These are phyloP conservation scores for Ceratosolen solmsi DNA, from an alignment of 1,140 invertebrate species.

Conservation along the genomic window DNA sequence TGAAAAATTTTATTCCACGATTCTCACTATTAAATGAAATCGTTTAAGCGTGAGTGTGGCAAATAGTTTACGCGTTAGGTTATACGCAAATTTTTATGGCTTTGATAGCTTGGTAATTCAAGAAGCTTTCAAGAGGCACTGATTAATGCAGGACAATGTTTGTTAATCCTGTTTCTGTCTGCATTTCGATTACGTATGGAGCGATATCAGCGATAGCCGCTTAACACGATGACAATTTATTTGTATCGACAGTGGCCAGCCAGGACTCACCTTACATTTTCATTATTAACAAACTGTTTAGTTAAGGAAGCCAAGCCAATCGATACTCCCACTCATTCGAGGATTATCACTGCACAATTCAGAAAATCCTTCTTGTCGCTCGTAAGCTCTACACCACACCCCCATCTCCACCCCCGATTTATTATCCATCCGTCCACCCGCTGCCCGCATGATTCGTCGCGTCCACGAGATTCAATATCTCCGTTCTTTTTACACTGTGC, in stretches of 20 bases:
- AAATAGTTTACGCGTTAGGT: neutral
- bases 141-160: neutral
- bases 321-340: no score
- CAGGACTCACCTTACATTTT: no score
- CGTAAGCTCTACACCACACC: no score
- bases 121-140: neutral
- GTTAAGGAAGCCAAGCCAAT: no score
- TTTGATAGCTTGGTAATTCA: neutral
- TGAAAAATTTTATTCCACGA: neutral
- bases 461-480: neutral
- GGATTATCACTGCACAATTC: no score
- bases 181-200: neutral
- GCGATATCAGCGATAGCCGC: neutral
- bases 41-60: neutral
- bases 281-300: neutral
- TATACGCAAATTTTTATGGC: neutral
- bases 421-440: no score
- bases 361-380: no score
- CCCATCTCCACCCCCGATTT: no score
- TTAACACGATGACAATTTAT: neutral
- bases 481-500: neutral
- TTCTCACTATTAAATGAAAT: neutral
- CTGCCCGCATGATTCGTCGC: neutral
- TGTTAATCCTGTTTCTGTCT: slow-evolving; percentile 4
- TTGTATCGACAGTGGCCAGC: neutral